Base-by-base conservation (phyloP, 2,113 vertebrate species). In the Neolamprologus variostigma region DNA sequence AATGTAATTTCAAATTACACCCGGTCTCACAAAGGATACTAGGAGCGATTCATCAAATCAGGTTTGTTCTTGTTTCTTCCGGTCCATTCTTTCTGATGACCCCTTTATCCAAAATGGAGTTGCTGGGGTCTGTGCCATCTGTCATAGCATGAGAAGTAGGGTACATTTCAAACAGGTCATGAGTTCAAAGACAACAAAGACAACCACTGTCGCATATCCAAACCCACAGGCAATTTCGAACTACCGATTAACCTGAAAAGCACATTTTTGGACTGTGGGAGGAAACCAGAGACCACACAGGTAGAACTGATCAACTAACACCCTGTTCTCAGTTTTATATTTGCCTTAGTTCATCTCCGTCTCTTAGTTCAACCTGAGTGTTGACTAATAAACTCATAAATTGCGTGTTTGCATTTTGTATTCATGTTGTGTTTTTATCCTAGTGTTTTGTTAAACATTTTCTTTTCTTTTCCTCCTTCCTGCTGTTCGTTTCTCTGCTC, bases 1-100 rank as follows among this genome's bases (percentile, higher is more conserved):
- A 68, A 68, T 1, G 35, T 0, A n/a, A 68, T 42, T 42, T 42
- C 35, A 42, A 6, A 71, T 71, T 6, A 0, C 37, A 42, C 0
- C 0, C 0, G 37, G n/a, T 71, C 35, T 42, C 35, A 42, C 19
- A 42, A 6, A 71, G n/a, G 21, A 71, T 1, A 1, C 66, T 42
- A 16, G n/a, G 21, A 19, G 66, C 1, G 5, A 45, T 73, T 45
- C 37, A 40, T 68, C 35, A 37, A 66, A 37, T 68, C 19, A n/a
- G 6, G 10, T 5, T 66, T 12, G 1, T n/a, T 66, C 61, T 66
- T n/a, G 17, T n/a, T 37, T 66, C 61, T 35, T 35, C 6, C 17
- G 5, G 63, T 40, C 63, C 11, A 6, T 68, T 2, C 63, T 21
- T 68, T 0, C 63, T 68, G 35, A 40, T 40, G 35, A 68, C 11